Conservation (phyloP, 2,113 vertebrate species). For the Phodopus roborovskii region DNA sequence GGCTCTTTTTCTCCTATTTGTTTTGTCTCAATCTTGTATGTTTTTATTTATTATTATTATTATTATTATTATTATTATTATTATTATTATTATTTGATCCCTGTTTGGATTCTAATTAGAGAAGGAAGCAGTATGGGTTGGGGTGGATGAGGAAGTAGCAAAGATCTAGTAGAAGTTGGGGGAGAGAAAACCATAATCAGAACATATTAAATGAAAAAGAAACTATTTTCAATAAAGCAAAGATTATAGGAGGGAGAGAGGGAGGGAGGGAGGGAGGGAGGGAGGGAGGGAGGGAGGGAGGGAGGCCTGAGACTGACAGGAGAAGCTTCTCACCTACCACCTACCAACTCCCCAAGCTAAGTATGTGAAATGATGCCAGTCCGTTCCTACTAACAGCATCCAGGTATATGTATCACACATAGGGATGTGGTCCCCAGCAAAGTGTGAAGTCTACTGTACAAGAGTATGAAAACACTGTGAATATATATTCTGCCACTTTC, state of each 20-base stretch:
- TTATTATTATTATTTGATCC: background rate
- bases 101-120: background rate
- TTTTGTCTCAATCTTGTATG: background rate
- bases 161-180: background rate
- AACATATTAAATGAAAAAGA: background rate
- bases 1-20: background rate
- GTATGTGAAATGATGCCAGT: background rate
- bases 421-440: background rate
- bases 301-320: background rate
- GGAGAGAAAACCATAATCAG: background rate
- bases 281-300: too few species aligned
- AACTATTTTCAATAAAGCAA: background rate
- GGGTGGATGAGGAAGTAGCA: background rate
- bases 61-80: background rate
- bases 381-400: background rate
- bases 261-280: too few species aligned
- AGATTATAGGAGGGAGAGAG: background rate
- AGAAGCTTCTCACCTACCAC: background rate
- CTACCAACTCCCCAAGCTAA: background rate
- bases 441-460: constrained; percentile 21
- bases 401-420: background rate
- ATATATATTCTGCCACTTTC: constrained; percentile 64
- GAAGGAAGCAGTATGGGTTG: too few species aligned
- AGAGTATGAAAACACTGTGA: constrained; percentile 29
- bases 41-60: background rate